phyloP scores from a whole-genome alignment of 2,888 invertebrate species.

The Octonoba sinensis region DNA sequence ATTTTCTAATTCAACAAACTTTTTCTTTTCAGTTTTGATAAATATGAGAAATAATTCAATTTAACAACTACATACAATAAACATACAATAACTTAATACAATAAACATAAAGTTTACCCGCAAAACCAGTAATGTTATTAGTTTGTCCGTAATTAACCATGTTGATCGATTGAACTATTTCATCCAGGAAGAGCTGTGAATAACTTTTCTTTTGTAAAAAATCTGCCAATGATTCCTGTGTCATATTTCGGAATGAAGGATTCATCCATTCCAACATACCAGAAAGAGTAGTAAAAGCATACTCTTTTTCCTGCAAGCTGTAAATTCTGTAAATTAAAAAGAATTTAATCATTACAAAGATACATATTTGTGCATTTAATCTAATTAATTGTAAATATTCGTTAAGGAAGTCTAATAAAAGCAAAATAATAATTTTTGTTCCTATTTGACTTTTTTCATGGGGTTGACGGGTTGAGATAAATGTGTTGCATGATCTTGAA shows the following conservation, averaged over 20 bases:
- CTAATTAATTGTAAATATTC: too few species aligned
- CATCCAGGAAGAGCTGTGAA: slow-evolving; percentile 74
- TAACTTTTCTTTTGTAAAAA: slow-evolving; percentile 72
- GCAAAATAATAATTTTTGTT: too few species aligned
- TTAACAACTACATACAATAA: too few species aligned
- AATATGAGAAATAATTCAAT: too few species aligned
- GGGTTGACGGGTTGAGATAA: too few species aligned
- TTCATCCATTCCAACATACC: slow-evolving; percentile 75
- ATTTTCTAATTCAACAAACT: too few species aligned
- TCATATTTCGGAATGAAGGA: slow-evolving; percentile 72
- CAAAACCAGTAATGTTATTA: slow-evolving; percentile 74
- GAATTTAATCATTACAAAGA: neutral
- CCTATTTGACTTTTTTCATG: too few species aligned
- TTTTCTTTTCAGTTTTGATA: too few species aligned
- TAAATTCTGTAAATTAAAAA: slow-evolving; percentile 74
- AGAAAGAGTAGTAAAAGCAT: slow-evolving; percentile 74
- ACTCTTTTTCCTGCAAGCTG: slow-evolving; percentile 73
- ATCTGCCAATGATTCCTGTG: slow-evolving; percentile 71
- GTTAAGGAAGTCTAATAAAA: too few species aligned
- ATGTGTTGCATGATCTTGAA: too few species aligned
- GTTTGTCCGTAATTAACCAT: slow-evolving; percentile 78
- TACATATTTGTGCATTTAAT: too few species aligned
- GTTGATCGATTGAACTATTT: slow-evolving; percentile 75
- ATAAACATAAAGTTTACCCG: slow-evolving; percentile 71
- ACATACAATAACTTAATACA: too few species aligned